These are phyloP conservation scores for Spongilla lacustris DNA, from an alignment of 37 sponge, comb jelly and placozoan genomes.

Conservation along the genomic window DNA sequence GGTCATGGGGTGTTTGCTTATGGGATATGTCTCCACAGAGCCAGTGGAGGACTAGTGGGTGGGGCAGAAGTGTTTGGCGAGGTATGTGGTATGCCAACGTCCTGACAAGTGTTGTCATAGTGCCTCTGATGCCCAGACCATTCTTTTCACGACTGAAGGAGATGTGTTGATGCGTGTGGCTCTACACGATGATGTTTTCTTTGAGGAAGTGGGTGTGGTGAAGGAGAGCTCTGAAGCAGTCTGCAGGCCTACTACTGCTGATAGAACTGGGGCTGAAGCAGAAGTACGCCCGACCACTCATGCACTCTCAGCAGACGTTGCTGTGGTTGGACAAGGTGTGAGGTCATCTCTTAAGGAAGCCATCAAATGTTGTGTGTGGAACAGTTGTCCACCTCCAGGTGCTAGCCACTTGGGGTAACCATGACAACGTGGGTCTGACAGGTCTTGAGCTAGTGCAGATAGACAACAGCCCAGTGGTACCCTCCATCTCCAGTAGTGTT, in stretches of 20 bases:
- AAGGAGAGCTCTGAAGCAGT: slow-evolving; percentile 21
- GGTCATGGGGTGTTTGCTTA: background rate
- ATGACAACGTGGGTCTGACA: slow-evolving; percentile 83
- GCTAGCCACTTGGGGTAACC: slow-evolving; percentile 82
- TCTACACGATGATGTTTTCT: slow-evolving; percentile 73
- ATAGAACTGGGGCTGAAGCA: background rate
- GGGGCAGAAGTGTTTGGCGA: slow-evolving; percentile 66
- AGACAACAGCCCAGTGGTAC: slow-evolving; percentile 16
- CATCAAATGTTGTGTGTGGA: background rate
- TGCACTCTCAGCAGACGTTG: background rate
- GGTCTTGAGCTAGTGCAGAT: slow-evolving; percentile 76
- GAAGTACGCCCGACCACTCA: slow-evolving; percentile 41
- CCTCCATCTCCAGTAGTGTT: background rate
- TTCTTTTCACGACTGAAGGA: slow-evolving; percentile 94
- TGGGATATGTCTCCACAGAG: slow-evolving; percentile 24
- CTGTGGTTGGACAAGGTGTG: slow-evolving; percentile 6
- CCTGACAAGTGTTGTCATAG: background rate
- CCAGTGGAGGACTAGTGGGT: slow-evolving; percentile 80
- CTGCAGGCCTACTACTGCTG: slow-evolving; percentile 6
- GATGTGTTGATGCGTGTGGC: slow-evolving; percentile 81
- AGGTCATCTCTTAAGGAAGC: background rate
- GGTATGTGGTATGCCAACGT: slow-evolving; percentile 21
- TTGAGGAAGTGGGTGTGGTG: slow-evolving; percentile 30
- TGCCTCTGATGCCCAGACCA: slow-evolving; percentile 67
- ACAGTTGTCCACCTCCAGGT: slow-evolving; percentile 27